These are phyloP conservation scores for Oxyura jamaicensis DNA, from an alignment of 2,113 vertebrate species.

Conservation along the genomic window DNA sequence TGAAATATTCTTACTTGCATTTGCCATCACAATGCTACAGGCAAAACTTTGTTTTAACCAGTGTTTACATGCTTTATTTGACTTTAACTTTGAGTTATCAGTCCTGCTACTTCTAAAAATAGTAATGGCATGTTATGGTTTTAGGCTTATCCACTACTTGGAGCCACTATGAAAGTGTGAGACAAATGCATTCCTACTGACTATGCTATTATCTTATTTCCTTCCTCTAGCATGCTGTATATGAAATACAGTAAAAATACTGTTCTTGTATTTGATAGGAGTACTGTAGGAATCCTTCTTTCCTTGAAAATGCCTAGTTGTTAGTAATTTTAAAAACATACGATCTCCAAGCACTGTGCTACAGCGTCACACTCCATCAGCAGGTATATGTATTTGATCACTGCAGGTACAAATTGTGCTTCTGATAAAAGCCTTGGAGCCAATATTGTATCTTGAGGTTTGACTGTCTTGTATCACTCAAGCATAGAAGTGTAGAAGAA, in stretches of 20 bases:
- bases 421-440: background rate
- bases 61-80: background rate
- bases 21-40: fast-evolving
- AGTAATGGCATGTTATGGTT: background rate
- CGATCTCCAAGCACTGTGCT: background rate
- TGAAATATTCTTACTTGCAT: background rate
- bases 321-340: background rate
- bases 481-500: background rate
- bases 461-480: background rate
- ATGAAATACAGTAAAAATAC: background rate
- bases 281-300: fast-evolving
- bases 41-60: background rate
- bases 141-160: background rate
- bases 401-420: background rate
- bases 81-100: background rate
- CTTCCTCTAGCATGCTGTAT: background rate
- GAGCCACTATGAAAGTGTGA: background rate
- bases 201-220: background rate
- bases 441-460: background rate
- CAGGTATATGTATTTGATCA: background rate
- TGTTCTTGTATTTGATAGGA: background rate
- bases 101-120: background rate
- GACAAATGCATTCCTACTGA: background rate
- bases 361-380: background rate
- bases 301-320: background rate